These are phyloP conservation scores for Oscheius sp. DNA, from an alignment of 2,888 invertebrate genomes.

Conservation along the genomic window DNA sequence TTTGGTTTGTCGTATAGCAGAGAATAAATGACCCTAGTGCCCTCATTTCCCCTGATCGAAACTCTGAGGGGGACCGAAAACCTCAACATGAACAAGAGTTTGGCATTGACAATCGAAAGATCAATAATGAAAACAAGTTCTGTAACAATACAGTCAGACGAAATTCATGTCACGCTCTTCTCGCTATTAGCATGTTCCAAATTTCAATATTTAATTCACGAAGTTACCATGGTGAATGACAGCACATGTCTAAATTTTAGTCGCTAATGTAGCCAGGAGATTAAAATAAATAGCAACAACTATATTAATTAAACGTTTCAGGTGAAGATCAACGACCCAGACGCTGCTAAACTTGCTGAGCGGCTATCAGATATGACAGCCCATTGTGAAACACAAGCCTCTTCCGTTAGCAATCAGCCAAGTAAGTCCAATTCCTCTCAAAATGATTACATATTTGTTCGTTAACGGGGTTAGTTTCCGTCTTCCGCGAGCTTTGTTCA, in stretches of 20 bases:
- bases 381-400: conserved; percentile 35
- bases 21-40: not conserved
- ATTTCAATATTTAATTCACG: too few species aligned
- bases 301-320: conserved; percentile 23
- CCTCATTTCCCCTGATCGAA: conserved; percentile 3
- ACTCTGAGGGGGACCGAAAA: conserved; percentile 11
- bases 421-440: conserved; percentile 24
- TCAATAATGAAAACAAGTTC: conserved; percentile 19
- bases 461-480: conserved; percentile 1
- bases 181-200: too few species aligned
- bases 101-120: not conserved
- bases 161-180: too few species aligned
- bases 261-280: too few species aligned
- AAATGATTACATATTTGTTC: conserved; percentile 4
- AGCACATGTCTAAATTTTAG: too few species aligned
- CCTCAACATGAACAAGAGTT: not conserved
- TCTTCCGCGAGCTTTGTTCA: conserved; percentile 15
- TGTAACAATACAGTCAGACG: conserved; percentile 1
- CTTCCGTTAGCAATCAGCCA: conserved; percentile 33
- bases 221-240: too few species aligned
- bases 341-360: conserved; percentile 45
- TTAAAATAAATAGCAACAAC: too few species aligned
- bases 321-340: conserved; percentile 48
- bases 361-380: conserved; percentile 49
- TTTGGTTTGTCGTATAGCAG: too few species aligned